Evolutionary conservation across 2,113 vertebrate species (phyloP), one percentile per base, ranked within the genome.

Genomic region (Pelecanoides urinatrix): DNA sequence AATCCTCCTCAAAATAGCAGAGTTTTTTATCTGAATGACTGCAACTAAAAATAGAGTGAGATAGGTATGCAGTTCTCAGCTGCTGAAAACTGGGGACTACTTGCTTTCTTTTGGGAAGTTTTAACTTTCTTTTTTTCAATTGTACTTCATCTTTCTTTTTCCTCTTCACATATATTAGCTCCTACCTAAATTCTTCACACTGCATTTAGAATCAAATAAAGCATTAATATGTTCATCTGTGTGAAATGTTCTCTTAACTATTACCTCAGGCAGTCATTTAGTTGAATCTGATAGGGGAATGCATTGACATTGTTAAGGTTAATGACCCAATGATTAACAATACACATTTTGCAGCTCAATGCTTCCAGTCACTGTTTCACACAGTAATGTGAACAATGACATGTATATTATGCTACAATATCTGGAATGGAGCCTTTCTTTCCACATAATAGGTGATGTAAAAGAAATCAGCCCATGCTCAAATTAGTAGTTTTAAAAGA

Each of bases 281-380:
- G 96, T 90, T 86, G 94, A 95, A 97, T 98, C 96, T 96, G 94
- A 96, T 96, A 96, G 92, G 84, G 88, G 94, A 98, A 98, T 93
- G 94, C 97, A 97, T 97, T 98, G 98, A 98, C 98, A 98, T 98
- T 98, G 98, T 96, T 98, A 98, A 98, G 98, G 98, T 98, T 98
- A 98, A 98, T 98, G 97, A 97, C 89, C 92, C 97, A 92, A 71
- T 97, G 97, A 98, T 98, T 98, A 98, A 98, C 97, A 98, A 97
- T 96, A 92, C 95, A 96, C 97, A 97, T 98, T 97, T 98, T 97
- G 94, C 92, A 94, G 97, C 95, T 87, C 96, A 98, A 80, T 94
- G 92, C 86, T 96, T 95, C 94, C 88, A 96, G 91, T 93, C 94
- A 94, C 96, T 97, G 94, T 96, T 97, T 97, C 91, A 86, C 34